Conservation (phyloP, 2,888 invertebrate species). For the Axea sp. region DNA sequence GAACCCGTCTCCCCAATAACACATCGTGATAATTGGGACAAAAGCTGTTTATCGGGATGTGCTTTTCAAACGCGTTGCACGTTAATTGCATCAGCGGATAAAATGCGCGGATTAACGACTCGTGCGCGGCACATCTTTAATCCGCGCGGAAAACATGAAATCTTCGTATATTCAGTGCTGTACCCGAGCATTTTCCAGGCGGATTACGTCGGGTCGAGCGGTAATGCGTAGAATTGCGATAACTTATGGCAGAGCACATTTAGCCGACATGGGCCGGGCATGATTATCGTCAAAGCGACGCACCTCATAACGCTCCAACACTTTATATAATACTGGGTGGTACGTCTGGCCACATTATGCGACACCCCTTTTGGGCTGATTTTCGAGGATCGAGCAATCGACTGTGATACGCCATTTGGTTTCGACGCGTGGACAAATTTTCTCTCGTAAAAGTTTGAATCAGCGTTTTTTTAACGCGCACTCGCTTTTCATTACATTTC, state of each 20-base stretch:
- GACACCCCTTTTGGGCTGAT: conserved; percentile 33
- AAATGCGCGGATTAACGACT: conserved; percentile 38
- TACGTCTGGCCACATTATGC: conserved; percentile 40
- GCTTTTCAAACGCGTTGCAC: conserved; percentile 25
- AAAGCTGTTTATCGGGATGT: conserved; percentile 19
- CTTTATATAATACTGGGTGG: conserved; percentile 44
- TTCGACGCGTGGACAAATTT: conserved; percentile 12
- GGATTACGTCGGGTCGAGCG: conserved; percentile 55
- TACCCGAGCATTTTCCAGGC: conserved; percentile 33
- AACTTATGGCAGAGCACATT: conserved; percentile 54
- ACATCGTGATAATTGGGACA: too few species aligned
- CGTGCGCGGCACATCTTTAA: conserved; percentile 40
- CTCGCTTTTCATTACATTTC: neutral
- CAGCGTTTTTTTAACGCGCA: neutral
- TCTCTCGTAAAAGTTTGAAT: neutral
- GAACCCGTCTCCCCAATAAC: too few species aligned
- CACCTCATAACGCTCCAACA: conserved; percentile 27
- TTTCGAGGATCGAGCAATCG: conserved; percentile 26
- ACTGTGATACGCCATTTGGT: conserved; percentile 15
- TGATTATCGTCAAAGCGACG: conserved; percentile 49
- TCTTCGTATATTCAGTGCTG: conserved; percentile 15
- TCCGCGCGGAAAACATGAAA: conserved; percentile 33
- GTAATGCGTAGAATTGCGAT: conserved; percentile 57
- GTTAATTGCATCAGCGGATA: conserved; percentile 48
- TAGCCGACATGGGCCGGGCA: conserved; percentile 37